A percentile compares a stretch with the other conserved stretches of the same genome.
Evolutionary conservation across 2,797 vertebrate genomes (phyloP).

Genomic region (Chanos chanos): DNA sequence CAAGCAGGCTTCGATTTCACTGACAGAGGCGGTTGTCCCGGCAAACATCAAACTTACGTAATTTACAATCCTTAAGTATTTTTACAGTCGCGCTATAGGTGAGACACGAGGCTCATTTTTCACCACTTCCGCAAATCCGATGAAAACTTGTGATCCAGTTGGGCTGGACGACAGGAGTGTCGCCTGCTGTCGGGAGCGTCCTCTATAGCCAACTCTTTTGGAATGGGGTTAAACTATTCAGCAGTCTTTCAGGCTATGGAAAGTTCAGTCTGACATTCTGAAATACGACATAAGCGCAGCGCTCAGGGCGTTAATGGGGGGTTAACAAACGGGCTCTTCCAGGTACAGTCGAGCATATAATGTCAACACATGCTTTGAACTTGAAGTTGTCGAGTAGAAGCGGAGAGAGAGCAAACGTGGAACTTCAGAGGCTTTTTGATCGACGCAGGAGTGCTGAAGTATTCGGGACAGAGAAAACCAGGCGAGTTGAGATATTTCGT

Average conservation of each 20-base stretch:
- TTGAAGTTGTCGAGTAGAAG: conserved; percentile 28
- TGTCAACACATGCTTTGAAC: conserved; percentile 42
- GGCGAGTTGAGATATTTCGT: conserved; percentile 21
- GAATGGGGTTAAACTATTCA: too few relatives aligned
- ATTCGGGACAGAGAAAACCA: neutral
- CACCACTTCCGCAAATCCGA: too few relatives aligned
- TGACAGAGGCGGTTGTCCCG: too few relatives aligned
- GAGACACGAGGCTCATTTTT: too few relatives aligned
- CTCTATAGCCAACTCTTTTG: neutral
- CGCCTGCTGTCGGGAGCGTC: neutral
- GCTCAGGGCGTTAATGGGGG: conserved; percentile 21
- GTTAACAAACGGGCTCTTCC: conserved; percentile 25
- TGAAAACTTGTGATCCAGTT: too few relatives aligned
- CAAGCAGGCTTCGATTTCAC: too few relatives aligned
- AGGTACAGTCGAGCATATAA: conserved; percentile 27
- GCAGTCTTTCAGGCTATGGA: too few relatives aligned
- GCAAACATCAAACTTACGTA: too few relatives aligned
- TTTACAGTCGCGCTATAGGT: too few relatives aligned
- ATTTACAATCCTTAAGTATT: too few relatives aligned
- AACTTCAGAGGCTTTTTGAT: neutral
- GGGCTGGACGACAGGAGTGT: neutral
- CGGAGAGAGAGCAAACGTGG: neutral
- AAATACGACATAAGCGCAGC: neutral
- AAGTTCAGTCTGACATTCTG: neutral
- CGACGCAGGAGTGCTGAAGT: too few relatives aligned